Percentiles rank a stretch among this genome's conserved stretches.
Evolutionary conservation across 2,113 vertebrate species (phyloP).

Genomic region (Corapipo altera): DNA sequence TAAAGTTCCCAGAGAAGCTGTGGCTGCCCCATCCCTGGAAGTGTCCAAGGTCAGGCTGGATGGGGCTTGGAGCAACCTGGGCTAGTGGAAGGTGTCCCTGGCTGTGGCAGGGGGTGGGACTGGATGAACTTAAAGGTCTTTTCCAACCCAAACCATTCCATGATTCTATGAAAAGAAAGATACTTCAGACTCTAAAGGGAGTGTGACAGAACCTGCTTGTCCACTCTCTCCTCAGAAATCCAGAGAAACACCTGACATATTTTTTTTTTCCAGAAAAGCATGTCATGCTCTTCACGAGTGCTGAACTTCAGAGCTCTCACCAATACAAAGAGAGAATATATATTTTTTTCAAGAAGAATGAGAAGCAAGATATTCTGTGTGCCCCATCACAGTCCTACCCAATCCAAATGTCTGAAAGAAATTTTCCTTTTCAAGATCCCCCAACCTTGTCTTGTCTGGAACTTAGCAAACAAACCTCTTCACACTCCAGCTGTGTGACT

Average conservation of each 20-base stretch:
- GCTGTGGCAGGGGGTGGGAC: neutral
- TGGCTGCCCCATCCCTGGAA: neutral
- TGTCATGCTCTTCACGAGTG: accelerated
- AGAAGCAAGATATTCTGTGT: neutral
- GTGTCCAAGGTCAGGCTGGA: accelerated
- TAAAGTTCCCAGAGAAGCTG: neutral
- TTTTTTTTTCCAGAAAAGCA: neutral
- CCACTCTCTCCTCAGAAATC: neutral
- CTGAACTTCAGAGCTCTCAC: neutral
- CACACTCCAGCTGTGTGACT: neutral
- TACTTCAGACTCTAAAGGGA: neutral
- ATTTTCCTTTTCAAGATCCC: neutral
- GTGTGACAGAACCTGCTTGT: neutral
- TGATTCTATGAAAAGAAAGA: neutral
- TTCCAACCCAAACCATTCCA: neutral
- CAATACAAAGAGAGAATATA: neutral
- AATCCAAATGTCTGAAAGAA: neutral
- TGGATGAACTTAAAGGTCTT: neutral
- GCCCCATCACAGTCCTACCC: too few relatives aligned
- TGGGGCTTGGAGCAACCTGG: accelerated
- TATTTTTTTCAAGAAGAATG: neutral
- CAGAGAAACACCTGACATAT: accelerated
- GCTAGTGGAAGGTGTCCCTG: neutral
- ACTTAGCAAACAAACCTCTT: neutral
- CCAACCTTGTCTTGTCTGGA: neutral